A percentile compares a stretch with the other conserved stretches of the same genome.
These are phyloP conservation scores for Alectoris magna DNA, from an alignment of 2,797 vertebrate genomes.

Conservation along the genomic window DNA sequence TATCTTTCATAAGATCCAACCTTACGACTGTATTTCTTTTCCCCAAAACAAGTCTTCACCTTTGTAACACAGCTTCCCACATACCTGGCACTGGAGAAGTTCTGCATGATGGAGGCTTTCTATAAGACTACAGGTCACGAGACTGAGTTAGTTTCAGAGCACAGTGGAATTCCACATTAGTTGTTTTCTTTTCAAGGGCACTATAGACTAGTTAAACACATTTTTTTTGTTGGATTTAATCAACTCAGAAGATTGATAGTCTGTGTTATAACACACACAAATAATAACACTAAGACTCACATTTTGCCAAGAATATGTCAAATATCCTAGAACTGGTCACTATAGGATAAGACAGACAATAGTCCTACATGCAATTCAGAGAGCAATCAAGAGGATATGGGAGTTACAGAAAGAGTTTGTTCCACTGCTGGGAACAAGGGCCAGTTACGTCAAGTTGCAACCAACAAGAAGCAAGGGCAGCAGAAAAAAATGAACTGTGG, in stretches of 20 bases:
- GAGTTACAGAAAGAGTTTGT: not conserved
- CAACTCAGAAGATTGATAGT: not conserved
- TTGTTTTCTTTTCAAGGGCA: not conserved
- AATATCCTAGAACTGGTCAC: not conserved
- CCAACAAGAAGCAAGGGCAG: not conserved
- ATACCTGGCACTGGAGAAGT: not conserved
- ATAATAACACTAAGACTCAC: not conserved
- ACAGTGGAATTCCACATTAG: not conserved
- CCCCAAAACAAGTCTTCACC: not conserved
- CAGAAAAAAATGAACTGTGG: constrained; percentile 13
- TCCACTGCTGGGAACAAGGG: not conserved
- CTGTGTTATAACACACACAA: not conserved
- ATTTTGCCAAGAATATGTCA: not conserved
- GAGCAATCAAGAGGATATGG: not conserved
- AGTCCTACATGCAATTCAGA: not conserved
- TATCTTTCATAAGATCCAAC: not conserved
- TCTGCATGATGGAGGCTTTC: not conserved
- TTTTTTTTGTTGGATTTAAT: not conserved
- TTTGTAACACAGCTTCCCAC: not conserved
- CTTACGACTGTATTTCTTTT: not conserved
- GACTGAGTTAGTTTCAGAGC: not conserved
- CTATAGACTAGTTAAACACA: not conserved
- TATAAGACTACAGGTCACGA: not conserved
- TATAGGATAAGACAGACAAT: not conserved
- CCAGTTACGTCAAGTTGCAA: not conserved